Evolutionary conservation across 2,797 vertebrate species (phyloP), one percentile per base, ranked within the genome.

Genomic region (Benthosema pterotum): DNA sequence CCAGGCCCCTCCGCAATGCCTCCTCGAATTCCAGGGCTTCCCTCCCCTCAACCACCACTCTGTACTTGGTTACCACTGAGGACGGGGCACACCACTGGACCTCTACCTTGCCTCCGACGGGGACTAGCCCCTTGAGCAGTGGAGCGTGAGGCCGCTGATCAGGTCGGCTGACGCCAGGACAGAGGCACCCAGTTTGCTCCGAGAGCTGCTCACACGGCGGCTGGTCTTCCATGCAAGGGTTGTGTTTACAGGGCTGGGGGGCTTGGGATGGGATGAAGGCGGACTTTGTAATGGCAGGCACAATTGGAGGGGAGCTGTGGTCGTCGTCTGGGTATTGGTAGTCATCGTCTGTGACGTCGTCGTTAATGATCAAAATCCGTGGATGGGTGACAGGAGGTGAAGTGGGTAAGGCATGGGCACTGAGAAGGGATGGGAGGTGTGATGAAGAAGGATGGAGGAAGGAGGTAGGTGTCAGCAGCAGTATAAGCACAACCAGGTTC

Each of bases 21-120:
- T 77, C 58, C 61, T 62, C 74, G 66, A 91, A 88, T 1, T 68
- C 22, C 2, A 69, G 16, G 1, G 50, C 2, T 1, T 0, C 57
- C 19, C 6, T 18, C 6, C 64, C 83, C 0, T 83, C 60, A 2
- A 84, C 61, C 3, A 83, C 49, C 58, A 96, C 86, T 67, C 68
- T 87, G 69, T 96, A 96, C 3, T 19, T 5, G 0, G 64, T 71
- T 48, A 96, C 93, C 0, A 79, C 84, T 17, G 95, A 96, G 4
- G 61, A 74, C 0, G 95, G 95, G 1, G 94, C 94, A 1, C 95
- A 96, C 95, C 95, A 96, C 49, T 82, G 82, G 11, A 94, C 80
- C 45, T 82, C 71, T 0, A 91, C 80, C 0, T 78, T 69, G 4
- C 87, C 79, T 0, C 43, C 78, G 13, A 87, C 25, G 0, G 72